Evolutionary conservation across 2,113 vertebrate genomes (phyloP), one percentile per base, ranked within the genome.

Genomic region (Centropristis striata): DNA sequence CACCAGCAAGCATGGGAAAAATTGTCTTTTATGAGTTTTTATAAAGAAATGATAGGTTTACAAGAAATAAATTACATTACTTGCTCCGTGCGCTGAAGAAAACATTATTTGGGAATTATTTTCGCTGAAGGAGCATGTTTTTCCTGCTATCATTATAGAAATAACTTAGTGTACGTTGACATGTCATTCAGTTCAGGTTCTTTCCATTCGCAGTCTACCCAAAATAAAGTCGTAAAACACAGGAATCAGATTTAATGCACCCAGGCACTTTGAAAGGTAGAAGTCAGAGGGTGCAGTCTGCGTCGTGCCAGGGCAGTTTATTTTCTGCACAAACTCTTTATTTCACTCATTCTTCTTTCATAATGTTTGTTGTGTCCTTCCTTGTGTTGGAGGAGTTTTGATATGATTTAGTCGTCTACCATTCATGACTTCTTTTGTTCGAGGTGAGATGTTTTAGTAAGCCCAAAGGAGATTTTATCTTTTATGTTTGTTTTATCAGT

Each of bases 401-500:
- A 49, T 44, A 11, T 2, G 61, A 71, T 79, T 53, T 28, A 54
- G 21, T 20, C 5, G 20, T 54, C 55, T 55, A 5, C 41, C 49
- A n/a, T 55, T 61, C 23, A 5, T 14, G 13, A 18, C 11, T 54
- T n/a, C 15, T 61, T 49, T 21, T 18, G 23, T 73, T 61, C 1
- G 12, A 51, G 8, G 18, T 21, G 21, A 36, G 37, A 58, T 44
- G 21, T 72, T 75, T 57, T 21, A 59, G 11, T 27, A 5, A 25
- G 32, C 67, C 63, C 58, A 36, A 18, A 70, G 55, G 60, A 71
- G n/a, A 23, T 71, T 71, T 55, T 57, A 16, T 64, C 15, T 28
- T 60, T 71, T 44, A 10, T 50, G 37, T 55, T 67, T 65, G 47
- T 71, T 83, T 69, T 55, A 77, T 75, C 46, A 44, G 60, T 57